Base-by-base conservation (phyloP, 2,797 vertebrate genomes). In the Sebastes oblongus region DNA sequence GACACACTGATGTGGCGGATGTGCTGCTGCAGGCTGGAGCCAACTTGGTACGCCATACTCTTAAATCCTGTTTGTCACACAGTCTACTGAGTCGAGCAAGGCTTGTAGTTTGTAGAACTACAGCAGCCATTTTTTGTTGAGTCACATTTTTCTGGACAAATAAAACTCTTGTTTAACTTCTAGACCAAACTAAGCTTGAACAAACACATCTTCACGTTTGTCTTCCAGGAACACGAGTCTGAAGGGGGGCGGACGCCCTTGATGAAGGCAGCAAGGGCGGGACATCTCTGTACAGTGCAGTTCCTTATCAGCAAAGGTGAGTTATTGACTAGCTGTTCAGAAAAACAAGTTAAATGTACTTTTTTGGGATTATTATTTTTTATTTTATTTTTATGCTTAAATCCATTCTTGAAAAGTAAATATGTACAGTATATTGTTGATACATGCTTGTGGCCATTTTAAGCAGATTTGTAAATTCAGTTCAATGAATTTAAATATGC, bases 301-400 rank as follows among this genome's bases (percentile, higher is more conserved):
- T 99, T 99, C 93, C 97, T 99, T 81, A 99, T 99, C 94, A 99
- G 98, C 95, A 99, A 99, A 98, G 98, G 98, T 99, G 46, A 0
- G 89, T 75, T 56, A 11, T 25, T 56, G 12, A 60, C 20, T 1
- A 8, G 4, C 4, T 84, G 8, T 34, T 81, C 4, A 22, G 5
- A 20, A 9, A 42, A 29, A 29, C 6, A 22, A 18, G 11, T 14
- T 11, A 36, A 25, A 69, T 62, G 3, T 46, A 39, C 2, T 20
- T 52, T 22, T 29, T 52, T 3, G 6, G 18, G 16, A 22, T 42
- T 24, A 1, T 5, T 42, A 42, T 16, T 42, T 46, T 18, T 46
- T 18, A 18, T 18, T 10, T n/a, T 6, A 12, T 42, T 77, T 12
- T 13, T 77, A 27, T n/a, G 25, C 13, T 8, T 29, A 75, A 70